Evolutionary conservation across 2,113 vertebrate genomes (phyloP), one percentile per base, ranked within the genome.

Genomic region (Amia ocellicauda): DNA sequence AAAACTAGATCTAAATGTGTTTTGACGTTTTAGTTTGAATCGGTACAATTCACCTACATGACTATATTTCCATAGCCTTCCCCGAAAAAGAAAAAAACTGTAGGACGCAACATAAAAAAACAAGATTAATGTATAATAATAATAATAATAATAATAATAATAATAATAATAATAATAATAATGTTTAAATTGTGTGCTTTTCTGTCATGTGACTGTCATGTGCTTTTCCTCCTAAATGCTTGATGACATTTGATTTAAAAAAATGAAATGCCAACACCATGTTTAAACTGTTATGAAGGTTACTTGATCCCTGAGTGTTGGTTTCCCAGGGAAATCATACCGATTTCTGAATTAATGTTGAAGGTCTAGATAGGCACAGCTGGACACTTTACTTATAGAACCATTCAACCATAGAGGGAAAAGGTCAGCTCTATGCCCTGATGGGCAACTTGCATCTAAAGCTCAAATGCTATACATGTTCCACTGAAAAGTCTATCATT

Each of bases 311-410:
- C 71, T 70, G 77, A 76, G 66, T 74, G 82, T 73, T 68, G 70
- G 80, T 88, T 92, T 92, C 90, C 88, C 91, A 91, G 85, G 84
- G 79, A 92, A 90, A 92, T 93, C 90, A 92, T 87, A 88, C 82
- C 83, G 84, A 91, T 93, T 93, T 92, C 82, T 75, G 79, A 91
- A 88, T 82, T 89, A 88, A 86, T 82, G 88, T 89, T 91, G 90
- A 91, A 90, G 91, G 88, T 82, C 89, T 78, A 82, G 85, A 81
- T 84, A 85, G 86, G 84, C 89, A 87, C 91, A 89, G 90, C 86
- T 85, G 92, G 91, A 78, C 78, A 73, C 81, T 76, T 83, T 85
- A 78, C 85, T 85, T 76, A 69, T 78, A 68, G 76, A 76, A 76
- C 85, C 76, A 83, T 86, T 90, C 85, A 89, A 82, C 74, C 80